phyloP scores from a whole-genome alignment of 2,797 vertebrate genomes.

The Notolepis coatsorum region DNA sequence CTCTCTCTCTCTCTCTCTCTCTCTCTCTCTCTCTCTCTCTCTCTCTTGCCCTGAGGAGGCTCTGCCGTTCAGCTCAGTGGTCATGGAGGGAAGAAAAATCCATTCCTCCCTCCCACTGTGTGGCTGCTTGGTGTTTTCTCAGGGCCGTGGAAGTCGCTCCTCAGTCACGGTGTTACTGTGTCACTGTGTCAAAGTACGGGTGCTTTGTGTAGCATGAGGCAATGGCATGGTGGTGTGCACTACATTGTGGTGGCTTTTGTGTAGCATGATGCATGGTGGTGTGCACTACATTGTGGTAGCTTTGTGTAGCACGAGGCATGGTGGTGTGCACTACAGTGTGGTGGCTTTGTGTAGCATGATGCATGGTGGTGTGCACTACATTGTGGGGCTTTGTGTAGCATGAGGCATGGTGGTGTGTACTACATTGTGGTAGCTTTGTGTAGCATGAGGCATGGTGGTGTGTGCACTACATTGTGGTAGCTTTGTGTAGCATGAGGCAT shows the following conservation, averaged over 20 bases:
- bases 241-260: neutral
- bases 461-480: too few species aligned
- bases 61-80: constrained; percentile 53
- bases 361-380: too few species aligned
- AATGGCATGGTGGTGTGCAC: neutral
- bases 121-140: constrained; percentile 33
- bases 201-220: constrained; percentile 15
- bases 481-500: too few species aligned
- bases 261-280: too few species aligned
- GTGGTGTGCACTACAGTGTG: too few species aligned
- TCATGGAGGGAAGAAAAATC: constrained; percentile 43
- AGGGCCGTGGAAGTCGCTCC: constrained; percentile 26
- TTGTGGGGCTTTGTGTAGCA: too few species aligned
- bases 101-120: constrained; percentile 38
- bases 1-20: neutral
- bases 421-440: too few species aligned
- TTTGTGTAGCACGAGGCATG: too few species aligned
- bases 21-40: neutral
- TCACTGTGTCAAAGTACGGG: constrained; percentile 59
- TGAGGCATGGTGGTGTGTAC: too few species aligned
- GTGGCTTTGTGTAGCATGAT: too few species aligned
- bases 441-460: too few species aligned
- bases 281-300: too few species aligned
- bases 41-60: constrained; percentile 47
- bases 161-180: constrained; percentile 66